Percentiles rank a stretch among this genome's conserved stretches.
phyloP scores from a whole-genome alignment of 2,113 vertebrate genomes.

The Pandion haliaetus region DNA sequence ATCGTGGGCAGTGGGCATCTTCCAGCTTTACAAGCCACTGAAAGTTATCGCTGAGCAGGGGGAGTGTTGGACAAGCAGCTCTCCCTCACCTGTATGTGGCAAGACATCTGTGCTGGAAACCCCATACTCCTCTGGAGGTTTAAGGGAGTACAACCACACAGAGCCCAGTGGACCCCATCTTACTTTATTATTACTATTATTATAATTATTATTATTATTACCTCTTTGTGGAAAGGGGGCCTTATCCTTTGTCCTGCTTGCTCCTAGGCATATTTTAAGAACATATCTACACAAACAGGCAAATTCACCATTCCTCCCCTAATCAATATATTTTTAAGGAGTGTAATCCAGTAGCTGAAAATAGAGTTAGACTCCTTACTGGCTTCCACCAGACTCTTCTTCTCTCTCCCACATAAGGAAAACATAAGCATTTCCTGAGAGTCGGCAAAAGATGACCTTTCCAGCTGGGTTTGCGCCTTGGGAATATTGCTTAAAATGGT shows the following conservation, averaged over 20 bases:
- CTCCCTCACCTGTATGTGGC: rapidly evolving
- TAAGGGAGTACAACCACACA: background rate
- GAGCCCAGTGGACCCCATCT: background rate
- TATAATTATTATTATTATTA: background rate
- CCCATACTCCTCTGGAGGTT: background rate
- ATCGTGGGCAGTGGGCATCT: background rate
- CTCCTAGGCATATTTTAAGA: background rate
- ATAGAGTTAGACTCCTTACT: background rate
- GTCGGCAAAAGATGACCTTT: background rate
- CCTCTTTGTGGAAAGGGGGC: background rate
- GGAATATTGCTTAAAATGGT: background rate
- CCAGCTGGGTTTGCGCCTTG: background rate
- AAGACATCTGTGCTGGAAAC: background rate
- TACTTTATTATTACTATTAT: background rate
- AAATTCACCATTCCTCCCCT: background rate
- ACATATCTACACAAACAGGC: background rate
- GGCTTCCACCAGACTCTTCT: background rate
- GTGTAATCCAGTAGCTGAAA: background rate
- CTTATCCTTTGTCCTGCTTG: background rate
- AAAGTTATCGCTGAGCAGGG: background rate
- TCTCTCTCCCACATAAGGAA: background rate
- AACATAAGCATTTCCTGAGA: background rate
- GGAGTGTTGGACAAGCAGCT: background rate
- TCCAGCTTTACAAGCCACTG: background rate
- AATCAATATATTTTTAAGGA: background rate